Percentiles rank a stretch among this genome's conserved stretches.
phyloP scores from a whole-genome alignment of 1,140 invertebrate species.

The Pissodes strobi region DNA sequence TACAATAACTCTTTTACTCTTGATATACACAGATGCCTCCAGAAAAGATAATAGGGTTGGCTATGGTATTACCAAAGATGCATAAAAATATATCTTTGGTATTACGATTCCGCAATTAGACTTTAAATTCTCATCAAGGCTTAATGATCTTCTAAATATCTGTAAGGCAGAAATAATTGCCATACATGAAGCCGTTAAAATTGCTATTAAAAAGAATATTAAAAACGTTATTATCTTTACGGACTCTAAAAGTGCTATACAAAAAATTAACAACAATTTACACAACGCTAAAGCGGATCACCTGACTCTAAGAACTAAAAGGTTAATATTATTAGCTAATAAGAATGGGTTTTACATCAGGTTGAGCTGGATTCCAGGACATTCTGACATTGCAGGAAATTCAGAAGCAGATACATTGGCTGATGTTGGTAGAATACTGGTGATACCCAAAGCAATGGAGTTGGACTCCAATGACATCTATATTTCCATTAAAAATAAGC shows the following conservation, averaged over 20 bases:
- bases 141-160: not conserved
- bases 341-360: conserved; percentile 3
- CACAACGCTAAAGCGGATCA: not conserved
- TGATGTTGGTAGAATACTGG: conserved; percentile 17
- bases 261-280: not conserved
- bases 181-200: not conserved
- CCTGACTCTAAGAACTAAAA: not conserved
- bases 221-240: no score
- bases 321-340: not conserved
- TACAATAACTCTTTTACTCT: not conserved
- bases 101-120: not conserved
- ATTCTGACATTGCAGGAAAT: conserved; percentile 11
- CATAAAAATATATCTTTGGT: no score
- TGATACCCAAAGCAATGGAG: no score
- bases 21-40: not conserved
- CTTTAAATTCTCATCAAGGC: not conserved
- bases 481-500: no score
- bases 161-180: not conserved
- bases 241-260: no score
- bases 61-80: no score
- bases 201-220: not conserved
- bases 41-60: not conserved
- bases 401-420: conserved; percentile 13
- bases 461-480: no score
- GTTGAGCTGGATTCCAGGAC: conserved; percentile 15